Conservation (phyloP, 2,113 vertebrate genomes). For the Heloderma charlesbogerti region DNA sequence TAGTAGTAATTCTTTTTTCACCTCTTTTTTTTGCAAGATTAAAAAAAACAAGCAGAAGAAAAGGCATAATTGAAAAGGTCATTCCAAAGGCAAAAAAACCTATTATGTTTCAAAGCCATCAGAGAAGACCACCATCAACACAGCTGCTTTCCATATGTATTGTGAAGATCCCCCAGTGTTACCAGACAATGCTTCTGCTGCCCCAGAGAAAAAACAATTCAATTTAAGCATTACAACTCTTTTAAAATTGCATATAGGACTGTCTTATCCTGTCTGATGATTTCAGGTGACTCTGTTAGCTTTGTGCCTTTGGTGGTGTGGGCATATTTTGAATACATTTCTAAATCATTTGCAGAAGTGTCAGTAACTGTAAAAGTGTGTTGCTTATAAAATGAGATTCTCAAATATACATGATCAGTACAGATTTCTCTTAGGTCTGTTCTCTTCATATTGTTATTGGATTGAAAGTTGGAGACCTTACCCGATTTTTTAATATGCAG, state of each 20-base stretch:
- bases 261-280: slow-evolving; percentile 29
- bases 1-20: slow-evolving; percentile 31
- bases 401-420: slow-evolving; percentile 10
- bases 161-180: slow-evolving; percentile 27
- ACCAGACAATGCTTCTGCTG: slow-evolving; percentile 25
- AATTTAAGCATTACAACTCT: slow-evolving; percentile 42
- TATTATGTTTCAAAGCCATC: neutral
- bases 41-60: slow-evolving; percentile 56
- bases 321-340: slow-evolving; percentile 15
- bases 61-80: slow-evolving; percentile 43
- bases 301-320: slow-evolving; percentile 31
- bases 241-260: slow-evolving; percentile 21
- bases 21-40: slow-evolving; percentile 29
- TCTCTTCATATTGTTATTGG: slow-evolving; percentile 16
- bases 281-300: slow-evolving; percentile 48
- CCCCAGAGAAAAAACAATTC: slow-evolving; percentile 35
- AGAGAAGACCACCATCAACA: slow-evolving; percentile 33
- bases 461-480: neutral
- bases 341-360: neutral
- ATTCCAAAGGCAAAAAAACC: neutral
- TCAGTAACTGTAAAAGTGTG: neutral
- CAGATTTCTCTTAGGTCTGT: slow-evolving; percentile 13
- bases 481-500: slow-evolving; percentile 17
- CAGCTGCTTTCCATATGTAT: slow-evolving; percentile 9
- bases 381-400: neutral